Base-by-base conservation (phyloP, 2,797 vertebrate species). In the Ciconia nigra region DNA sequence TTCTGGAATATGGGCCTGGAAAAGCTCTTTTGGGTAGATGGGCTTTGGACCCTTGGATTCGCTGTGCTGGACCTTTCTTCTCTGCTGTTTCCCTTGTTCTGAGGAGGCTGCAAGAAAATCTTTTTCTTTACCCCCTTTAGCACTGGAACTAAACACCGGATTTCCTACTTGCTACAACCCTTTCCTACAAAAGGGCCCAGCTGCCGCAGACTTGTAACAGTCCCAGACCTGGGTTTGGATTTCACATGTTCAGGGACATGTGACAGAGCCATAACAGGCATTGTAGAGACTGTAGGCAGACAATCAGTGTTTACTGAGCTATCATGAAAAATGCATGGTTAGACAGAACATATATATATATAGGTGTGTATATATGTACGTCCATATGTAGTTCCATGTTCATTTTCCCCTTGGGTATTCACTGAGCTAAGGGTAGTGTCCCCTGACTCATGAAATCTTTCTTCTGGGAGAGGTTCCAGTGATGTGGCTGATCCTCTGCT, bases 331-430 rank as follows among this genome's bases (percentile, higher is more conserved):
- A 70, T 16, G 1, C 67, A 81, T 2, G 1, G 22, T 77, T 37
- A 72, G 33, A 71, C 1, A 3, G 33, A 33, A 31, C 3, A n/a
- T 3, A 8, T 4, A 22, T 17, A 5, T 29, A 7, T 39, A 2
- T 42, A 4, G 0, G 4, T 1, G 8, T 21, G 12, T 37, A 5
- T 47, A 8, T 22, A 11, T 33, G 21, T 42, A 46, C 3, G 2
- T 37, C 59, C 15, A 10, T 11, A 13, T 29, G 10, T 65, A 37
- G 9, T 65, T 74, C 46, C 62, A 15, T 16, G 11, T 42, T 70
- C 25, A 19, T 20, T 63, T 86, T 67, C 18, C 35, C 12, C 15
- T 28, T 9, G 8, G 29, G 20, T 46, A 22, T 63, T 83, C 55
- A 25, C n/a, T 67, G 71, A 63, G 31, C 49, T 71, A 41, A 31